Evolutionary conservation across 2,113 vertebrate genomes (phyloP).

Genomic region (Triplophysa dalaica): DNA sequence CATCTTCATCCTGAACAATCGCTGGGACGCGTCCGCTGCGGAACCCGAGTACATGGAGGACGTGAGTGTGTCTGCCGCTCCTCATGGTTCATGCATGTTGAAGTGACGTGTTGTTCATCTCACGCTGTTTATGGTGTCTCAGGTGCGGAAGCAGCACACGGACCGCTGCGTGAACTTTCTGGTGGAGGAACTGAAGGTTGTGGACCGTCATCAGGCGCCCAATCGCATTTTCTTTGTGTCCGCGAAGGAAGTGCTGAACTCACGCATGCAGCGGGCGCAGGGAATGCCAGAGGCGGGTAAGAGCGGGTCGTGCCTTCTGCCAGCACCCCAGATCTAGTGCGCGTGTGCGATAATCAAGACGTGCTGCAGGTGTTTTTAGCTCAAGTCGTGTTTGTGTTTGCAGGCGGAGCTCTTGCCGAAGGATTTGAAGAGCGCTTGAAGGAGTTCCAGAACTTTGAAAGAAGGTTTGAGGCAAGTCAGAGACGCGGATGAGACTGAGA

Average conservation of each 20-base stretch:
- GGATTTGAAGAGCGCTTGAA: slow-evolving; percentile 92
- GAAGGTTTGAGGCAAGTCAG: slow-evolving; percentile 90
- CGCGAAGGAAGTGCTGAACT: slow-evolving; percentile 94
- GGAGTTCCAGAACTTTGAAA: slow-evolving; percentile 95
- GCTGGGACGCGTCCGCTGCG: slow-evolving; percentile 95
- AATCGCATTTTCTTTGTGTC: slow-evolving; percentile 96
- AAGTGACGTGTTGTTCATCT: background rate
- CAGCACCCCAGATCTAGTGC: too few relatives aligned
- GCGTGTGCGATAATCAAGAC: background rate
- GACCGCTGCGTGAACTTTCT: slow-evolving; percentile 94
- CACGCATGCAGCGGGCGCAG: slow-evolving; percentile 90
- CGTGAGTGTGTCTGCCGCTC: slow-evolving; percentile 64
- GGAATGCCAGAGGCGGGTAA: slow-evolving; percentile 94
- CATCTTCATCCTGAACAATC: slow-evolving; percentile 97
- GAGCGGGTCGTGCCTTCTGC: slow-evolving; percentile 44
- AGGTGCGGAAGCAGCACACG: slow-evolving; percentile 96
- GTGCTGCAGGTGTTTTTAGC: background rate
- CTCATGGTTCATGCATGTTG: too few relatives aligned
- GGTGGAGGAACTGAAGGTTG: slow-evolving; percentile 93
- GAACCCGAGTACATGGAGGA: slow-evolving; percentile 98
- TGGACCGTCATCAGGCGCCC: slow-evolving; percentile 83
- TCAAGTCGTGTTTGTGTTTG: slow-evolving; percentile 18
- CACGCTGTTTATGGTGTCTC: background rate
- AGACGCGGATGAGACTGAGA: background rate
- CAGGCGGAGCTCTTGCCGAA: slow-evolving; percentile 92